Evolutionary conservation across 2,113 vertebrate species (phyloP).

Genomic region (Mesocricetus auratus): DNA sequence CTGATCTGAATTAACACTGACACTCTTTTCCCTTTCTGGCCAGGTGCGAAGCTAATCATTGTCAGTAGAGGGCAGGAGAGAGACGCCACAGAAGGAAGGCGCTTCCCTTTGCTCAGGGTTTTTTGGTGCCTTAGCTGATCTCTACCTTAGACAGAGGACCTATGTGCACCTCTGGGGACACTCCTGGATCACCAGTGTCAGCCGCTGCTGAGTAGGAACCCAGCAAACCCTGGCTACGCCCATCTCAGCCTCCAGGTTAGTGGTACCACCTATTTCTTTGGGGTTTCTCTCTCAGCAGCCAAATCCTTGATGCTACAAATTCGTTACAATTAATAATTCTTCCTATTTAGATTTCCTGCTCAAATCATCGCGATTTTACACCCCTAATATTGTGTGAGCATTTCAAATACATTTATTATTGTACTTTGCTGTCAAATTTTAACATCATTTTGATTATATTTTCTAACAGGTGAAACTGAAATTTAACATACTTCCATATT

Average conservation of each 20-base stretch:
- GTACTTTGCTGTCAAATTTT: not conserved
- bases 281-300: not conserved
- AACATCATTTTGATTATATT: not conserved
- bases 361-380: not conserved
- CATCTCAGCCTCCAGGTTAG: not conserved
- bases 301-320: not conserved
- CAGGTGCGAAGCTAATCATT: too few relatives aligned
- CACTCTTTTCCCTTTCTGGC: not conserved
- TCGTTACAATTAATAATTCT: not conserved
- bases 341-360: not conserved
- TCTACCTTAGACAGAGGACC: not conserved
- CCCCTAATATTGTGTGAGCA: not conserved
- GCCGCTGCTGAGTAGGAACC: too few relatives aligned
- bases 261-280: not conserved
- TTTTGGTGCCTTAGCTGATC: too few relatives aligned
- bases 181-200: not conserved
- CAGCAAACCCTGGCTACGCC: too few relatives aligned
- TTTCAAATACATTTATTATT: not conserved
- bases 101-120: rapidly evolving
- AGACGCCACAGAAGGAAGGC: not conserved
- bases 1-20: not conserved
- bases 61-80: not conserved
- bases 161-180: not conserved
- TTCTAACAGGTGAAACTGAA: not conserved
- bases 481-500: not conserved